phyloP scores from a whole-genome alignment of 2,797 vertebrate species.

The Cossypha heuglini region DNA sequence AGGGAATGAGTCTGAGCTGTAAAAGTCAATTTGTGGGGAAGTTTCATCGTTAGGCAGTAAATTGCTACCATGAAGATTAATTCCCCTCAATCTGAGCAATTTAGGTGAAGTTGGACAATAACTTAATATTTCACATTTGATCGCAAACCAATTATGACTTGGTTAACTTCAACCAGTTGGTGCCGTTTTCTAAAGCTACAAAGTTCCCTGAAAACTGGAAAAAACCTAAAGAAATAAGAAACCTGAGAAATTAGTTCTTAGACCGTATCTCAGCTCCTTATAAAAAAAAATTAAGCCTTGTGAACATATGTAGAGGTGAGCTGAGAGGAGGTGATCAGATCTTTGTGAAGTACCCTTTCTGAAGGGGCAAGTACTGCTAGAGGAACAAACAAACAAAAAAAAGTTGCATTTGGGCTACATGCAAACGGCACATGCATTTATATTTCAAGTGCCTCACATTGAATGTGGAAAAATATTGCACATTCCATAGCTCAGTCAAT shows the following conservation, averaged over 20 bases:
- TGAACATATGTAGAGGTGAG: not conserved
- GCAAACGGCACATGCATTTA: not conserved
- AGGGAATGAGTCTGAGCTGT: not conserved
- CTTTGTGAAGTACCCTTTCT: not conserved
- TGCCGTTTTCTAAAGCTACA: not conserved
- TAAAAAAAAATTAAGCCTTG: not conserved
- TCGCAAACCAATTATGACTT: not conserved
- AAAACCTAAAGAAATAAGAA: not conserved
- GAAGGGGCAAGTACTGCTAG: not conserved
- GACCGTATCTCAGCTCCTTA: not conserved
- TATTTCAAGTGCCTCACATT: not conserved
- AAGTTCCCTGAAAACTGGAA: not conserved
- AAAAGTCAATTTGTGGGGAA: not conserved
- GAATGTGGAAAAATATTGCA: not conserved
- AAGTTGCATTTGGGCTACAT: not conserved
- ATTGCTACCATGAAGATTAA: not conserved
- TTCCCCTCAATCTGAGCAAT: not conserved
- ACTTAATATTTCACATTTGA: not conserved
- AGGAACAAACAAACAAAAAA: not conserved
- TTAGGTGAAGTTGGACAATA: not conserved
- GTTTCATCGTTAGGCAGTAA: not conserved
- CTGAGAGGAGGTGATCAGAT: not conserved
- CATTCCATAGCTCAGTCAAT: not conserved
- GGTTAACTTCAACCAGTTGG: not conserved
- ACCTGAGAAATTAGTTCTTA: not conserved